Conservation (phyloP, 2,797 vertebrate species). For the Alosa sapidissima region DNA sequence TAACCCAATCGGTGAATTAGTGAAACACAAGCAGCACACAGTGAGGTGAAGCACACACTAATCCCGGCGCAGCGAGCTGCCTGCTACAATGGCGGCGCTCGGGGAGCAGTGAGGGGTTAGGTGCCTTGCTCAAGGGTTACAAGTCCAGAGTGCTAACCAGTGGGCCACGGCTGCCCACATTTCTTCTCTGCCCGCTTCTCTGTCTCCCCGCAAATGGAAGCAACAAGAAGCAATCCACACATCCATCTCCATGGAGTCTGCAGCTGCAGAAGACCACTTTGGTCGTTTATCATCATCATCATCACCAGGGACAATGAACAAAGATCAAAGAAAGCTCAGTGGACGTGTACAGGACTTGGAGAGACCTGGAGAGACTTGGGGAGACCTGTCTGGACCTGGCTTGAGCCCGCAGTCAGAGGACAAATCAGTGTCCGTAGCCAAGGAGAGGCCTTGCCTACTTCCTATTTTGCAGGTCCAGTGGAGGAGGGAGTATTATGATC, state of each 20-base stretch:
- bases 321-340: not conserved
- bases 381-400: not conserved
- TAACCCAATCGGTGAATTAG: too few relatives aligned
- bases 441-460: slow-evolving; percentile 7
- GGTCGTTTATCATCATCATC: slow-evolving; percentile 4
- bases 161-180: too few relatives aligned
- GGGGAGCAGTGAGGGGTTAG: too few relatives aligned
- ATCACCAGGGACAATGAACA: not conserved
- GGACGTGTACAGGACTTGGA: not conserved
- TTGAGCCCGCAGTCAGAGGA: not conserved
- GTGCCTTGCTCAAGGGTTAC: too few relatives aligned
- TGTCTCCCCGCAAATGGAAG: too few relatives aligned
- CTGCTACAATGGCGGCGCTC: too few relatives aligned
- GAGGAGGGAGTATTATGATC: not conserved
- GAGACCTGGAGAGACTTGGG: not conserved
- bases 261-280: not conserved
- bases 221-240: too few relatives aligned
- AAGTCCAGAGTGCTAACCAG: too few relatives aligned
- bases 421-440: not conserved
- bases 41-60: too few relatives aligned
- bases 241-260: not conserved
- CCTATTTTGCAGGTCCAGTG: not conserved
- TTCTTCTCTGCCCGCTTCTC: too few relatives aligned
- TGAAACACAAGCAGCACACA: too few relatives aligned
- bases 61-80: too few relatives aligned